These are phyloP conservation scores for Ariolimax columbianus DNA, from an alignment of 2,888 invertebrate genomes.

Conservation along the genomic window DNA sequence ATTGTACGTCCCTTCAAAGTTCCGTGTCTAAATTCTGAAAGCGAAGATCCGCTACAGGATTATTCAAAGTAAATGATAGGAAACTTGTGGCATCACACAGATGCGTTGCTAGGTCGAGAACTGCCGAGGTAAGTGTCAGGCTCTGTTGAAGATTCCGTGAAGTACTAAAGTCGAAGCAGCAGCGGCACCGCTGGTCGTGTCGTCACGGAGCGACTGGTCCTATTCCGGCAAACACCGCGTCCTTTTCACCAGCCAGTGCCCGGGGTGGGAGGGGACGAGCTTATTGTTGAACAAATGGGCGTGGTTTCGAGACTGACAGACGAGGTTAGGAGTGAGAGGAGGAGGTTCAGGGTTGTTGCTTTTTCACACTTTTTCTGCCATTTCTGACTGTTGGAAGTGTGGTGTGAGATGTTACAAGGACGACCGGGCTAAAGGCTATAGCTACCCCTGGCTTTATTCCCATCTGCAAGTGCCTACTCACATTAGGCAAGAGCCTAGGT, in stretches of 20 bases:
- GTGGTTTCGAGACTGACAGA: constrained; percentile 20
- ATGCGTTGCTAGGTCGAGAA: neutral
- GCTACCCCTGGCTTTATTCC: too few relatives aligned
- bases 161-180: neutral
- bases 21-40: too few relatives aligned
- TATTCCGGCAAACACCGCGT: constrained; percentile 8
- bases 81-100: neutral
- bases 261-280: constrained; percentile 9
- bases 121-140: neutral
- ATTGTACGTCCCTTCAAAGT: too few relatives aligned
- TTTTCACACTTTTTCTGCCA: too few relatives aligned
- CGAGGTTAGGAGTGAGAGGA: neutral
- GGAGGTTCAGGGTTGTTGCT: too few relatives aligned
- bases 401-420: too few relatives aligned
- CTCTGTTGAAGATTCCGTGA: neutral
- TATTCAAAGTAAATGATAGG: too few relatives aligned
- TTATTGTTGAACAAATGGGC: constrained; percentile 1
- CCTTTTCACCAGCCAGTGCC: neutral
- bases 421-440: too few relatives aligned
- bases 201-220: constrained; percentile 8
- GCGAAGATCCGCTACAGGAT: too few relatives aligned
- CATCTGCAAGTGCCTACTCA: too few relatives aligned
- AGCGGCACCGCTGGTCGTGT: neutral
- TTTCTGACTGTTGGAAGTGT: too few relatives aligned
- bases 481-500: too few relatives aligned